Conservation (phyloP, 2,797 vertebrate species). For the Luscinia megarhynchos region DNA sequence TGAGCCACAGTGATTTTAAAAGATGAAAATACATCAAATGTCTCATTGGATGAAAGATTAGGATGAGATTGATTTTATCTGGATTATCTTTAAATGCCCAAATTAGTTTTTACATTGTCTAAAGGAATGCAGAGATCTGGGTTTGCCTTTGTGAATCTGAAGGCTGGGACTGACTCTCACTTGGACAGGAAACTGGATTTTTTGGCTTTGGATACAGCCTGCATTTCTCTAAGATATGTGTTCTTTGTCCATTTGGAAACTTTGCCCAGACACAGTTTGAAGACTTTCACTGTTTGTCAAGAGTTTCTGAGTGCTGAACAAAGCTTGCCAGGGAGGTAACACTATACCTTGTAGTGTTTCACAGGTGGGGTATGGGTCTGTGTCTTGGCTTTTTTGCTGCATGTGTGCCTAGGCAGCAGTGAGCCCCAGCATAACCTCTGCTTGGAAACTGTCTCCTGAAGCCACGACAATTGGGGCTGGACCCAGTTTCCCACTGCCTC, state of each 20-base stretch:
- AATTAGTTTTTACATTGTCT: not conserved
- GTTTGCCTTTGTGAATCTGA: not conserved
- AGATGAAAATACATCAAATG: not conserved
- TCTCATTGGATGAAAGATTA: not conserved
- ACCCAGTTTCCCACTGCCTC: not conserved
- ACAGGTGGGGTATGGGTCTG: not conserved
- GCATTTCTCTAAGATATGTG: not conserved
- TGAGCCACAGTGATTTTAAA: conserved; percentile 4
- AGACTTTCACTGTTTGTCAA: not conserved
- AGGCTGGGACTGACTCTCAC: not conserved
- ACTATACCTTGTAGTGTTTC: not conserved
- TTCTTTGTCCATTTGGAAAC: not conserved
- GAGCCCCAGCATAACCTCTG: not conserved
- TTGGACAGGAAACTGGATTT: not conserved
- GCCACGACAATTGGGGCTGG: rapidly evolving
- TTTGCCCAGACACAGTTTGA: not conserved
- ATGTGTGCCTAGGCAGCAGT: rapidly evolving
- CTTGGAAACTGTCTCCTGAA: not conserved
- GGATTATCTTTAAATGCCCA: not conserved
- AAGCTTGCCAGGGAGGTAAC: not conserved
- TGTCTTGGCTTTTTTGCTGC: not conserved
- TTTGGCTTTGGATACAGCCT: not conserved
- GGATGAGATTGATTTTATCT: not conserved
- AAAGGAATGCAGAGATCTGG: not conserved
- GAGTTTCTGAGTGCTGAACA: not conserved